Percentiles rank a stretch among this genome's conserved stretches.
phyloP scores from a whole-genome alignment of 2,113 vertebrate genomes.

The Rhizomys pruinosus region DNA sequence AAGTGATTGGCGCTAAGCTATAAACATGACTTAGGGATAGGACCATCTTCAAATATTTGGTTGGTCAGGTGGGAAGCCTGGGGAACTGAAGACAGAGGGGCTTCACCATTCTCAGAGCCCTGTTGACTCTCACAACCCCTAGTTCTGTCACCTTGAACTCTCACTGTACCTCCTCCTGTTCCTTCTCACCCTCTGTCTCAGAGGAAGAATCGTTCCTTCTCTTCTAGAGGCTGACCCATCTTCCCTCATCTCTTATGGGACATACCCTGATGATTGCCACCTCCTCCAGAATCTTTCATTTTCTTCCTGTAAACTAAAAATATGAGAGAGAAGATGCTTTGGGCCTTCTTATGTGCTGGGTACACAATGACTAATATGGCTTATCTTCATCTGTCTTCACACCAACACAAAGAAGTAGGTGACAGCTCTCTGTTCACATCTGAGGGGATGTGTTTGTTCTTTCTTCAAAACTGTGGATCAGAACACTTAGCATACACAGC shows the following conservation, averaged over 20 bases:
- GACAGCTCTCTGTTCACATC: neutral
- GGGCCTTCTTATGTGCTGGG: neutral
- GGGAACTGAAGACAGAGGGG: neutral
- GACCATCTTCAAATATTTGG: neutral
- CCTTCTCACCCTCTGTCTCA: neutral
- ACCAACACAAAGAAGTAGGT: neutral
- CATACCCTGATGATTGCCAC: neutral
- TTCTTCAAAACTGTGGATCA: neutral
- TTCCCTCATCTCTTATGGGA: neutral
- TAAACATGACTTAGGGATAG: neutral
- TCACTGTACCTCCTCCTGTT: neutral
- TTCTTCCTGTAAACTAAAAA: neutral
- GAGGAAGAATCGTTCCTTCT: neutral
- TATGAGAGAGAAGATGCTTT: neutral
- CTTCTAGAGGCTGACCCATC: neutral
- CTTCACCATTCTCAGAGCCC: too few relatives aligned
- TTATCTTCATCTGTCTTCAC: neutral
- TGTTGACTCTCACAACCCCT: neutral
- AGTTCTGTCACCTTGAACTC: neutral
- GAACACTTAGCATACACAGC: neutral
- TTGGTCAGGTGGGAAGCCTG: neutral
- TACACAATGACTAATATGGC: neutral
- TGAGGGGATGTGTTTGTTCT: neutral
- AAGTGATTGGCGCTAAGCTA: neutral
- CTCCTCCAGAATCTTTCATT: neutral